Base-by-base conservation (phyloP, 92 coral and sea anemone genomes). In the Muricea muricata region DNA sequence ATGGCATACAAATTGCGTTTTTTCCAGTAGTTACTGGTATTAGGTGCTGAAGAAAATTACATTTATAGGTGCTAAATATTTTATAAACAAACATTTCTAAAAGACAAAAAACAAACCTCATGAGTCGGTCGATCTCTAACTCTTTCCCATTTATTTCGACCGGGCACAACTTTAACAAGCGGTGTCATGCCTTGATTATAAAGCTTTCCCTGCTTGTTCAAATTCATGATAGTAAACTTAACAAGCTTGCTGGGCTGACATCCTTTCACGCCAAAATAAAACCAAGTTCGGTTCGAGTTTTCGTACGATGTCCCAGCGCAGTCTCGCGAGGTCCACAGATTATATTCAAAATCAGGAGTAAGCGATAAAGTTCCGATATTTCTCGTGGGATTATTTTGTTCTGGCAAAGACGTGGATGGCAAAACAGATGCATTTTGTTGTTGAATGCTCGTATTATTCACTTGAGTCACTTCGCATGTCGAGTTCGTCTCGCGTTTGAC, bases 291-390 rank as follows among this genome's bases (percentile, higher is more conserved):
- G 88, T 96, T 96, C 3, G 57, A 58, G 56, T 96, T 96, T 80
- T 96, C 99, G 82, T 85, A 86, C 61, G 87, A 93, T 52, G 90
- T 92, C 61, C 98, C 99, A 11, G 92, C 98, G 65, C 98, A 96
- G 74, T 96, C 99, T 32, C 98, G 99, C 63, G 91, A 89, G 9
- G 99, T 96, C 99, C 99, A 96, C 12, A 91, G 88, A 69, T 96
- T 96, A 85, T 86, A 96, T 63, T 96, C 98, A 65, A 88, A 96
- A 82, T 96, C 99, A 4, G 97, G 97, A 35, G 80, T 46, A 29
- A 74, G 57, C 33, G 61, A 28, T 6, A 55, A 23, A 30, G 23
- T 35, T 7, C 50, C 68, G 63, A 54, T 46, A 13, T 2, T 55
- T 0, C 52, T 46, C 23, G 92, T 63, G 23, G 89, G 71, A 29